Conservation (phyloP, 2,113 vertebrate species). For the Poeciliopsis prolifica region DNA sequence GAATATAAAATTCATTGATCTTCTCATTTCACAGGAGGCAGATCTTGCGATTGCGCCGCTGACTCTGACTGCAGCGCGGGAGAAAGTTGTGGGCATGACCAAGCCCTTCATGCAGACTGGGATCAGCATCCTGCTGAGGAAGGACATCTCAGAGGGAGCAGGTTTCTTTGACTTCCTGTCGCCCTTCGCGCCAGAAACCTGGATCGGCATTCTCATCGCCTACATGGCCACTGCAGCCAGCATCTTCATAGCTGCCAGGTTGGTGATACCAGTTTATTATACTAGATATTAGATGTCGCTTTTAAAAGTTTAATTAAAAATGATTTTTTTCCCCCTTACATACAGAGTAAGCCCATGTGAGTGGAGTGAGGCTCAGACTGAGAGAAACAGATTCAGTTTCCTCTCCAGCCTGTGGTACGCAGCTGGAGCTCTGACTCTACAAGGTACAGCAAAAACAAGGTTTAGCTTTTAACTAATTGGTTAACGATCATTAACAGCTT, state of each 20-base stretch:
- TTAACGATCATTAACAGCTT: too few species aligned
- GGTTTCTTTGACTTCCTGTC: slow-evolving; percentile 85
- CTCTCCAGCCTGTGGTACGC: slow-evolving; percentile 89
- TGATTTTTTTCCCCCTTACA: not conserved
- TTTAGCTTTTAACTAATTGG: not conserved
- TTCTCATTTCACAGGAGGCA: slow-evolving; percentile 78
- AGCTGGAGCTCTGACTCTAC: slow-evolving; percentile 85
- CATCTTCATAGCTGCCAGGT: slow-evolving; percentile 86
- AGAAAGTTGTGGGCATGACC: slow-evolving; percentile 86
- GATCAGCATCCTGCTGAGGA: slow-evolving; percentile 87
- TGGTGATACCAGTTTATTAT: slow-evolving; percentile 15
- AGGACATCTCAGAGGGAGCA: slow-evolving; percentile 76
- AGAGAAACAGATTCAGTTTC: slow-evolving; percentile 82
- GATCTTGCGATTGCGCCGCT: slow-evolving; percentile 87
- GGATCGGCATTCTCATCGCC: slow-evolving; percentile 84
- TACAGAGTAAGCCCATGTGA: slow-evolving; percentile 88
- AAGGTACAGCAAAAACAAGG: slow-evolving; percentile 75
- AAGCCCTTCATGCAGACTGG: slow-evolving; percentile 90
- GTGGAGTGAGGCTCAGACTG: slow-evolving; percentile 84
- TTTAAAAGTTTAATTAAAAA: too few species aligned
- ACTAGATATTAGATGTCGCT: too few species aligned
- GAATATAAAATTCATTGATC: not conserved
- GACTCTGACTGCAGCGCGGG: slow-evolving; percentile 85
- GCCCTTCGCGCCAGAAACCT: slow-evolving; percentile 86
- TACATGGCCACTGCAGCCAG: slow-evolving; percentile 86